Base-by-base conservation (phyloP, 2,797 vertebrate genomes). In the Limnodromus scolopaceus region DNA sequence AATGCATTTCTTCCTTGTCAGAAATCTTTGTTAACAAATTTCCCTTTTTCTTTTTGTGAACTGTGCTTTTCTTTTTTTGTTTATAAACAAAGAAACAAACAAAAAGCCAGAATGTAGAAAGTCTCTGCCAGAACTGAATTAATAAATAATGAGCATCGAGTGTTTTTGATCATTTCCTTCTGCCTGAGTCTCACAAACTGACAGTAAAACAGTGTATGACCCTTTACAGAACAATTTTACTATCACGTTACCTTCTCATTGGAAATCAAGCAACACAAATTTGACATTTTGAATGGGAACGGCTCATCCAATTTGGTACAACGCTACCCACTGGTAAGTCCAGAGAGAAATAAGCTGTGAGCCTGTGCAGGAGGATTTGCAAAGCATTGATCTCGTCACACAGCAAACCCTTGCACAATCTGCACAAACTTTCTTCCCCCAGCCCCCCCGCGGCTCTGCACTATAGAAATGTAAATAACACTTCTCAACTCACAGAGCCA, bases 11-110 rank as follows among this genome's bases (percentile, higher is more conserved):
- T 65, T 83, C 34, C 20, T 53, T 55, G 51, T 65, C 80, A 89
- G 57, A 93, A 95, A 84, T 51, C 57, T 91, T 88, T 68, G 88
- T 91, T 74, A 95, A 96, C 87, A 93, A 82, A 84, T 89, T 83
- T 88, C 54, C 38, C 45, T 48, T 77, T 79, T 63, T 4, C 66
- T 77, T 69, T 90, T 91, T 54, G 63, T 83, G 58, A 92, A 78
- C 74, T 88, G 43, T 83, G 72, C 43, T 93, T 84, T 91, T 65
- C 51, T 79, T 84, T 93, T 95, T 85, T 87, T 93, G 77, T 88
- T 96, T 96, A 88, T 94, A 97, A 97, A 97, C 84, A 94, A 93
- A 94, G 91, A 87, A 92, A 93, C 66, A 92, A 95, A 95, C 82
- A 95, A 93, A 94, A 96, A 96, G 53, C 38, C 93, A 95, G 95